Evolutionary conservation across 2,888 invertebrate genomes (phyloP).

Genomic region (Podotricha telesiphe): DNA sequence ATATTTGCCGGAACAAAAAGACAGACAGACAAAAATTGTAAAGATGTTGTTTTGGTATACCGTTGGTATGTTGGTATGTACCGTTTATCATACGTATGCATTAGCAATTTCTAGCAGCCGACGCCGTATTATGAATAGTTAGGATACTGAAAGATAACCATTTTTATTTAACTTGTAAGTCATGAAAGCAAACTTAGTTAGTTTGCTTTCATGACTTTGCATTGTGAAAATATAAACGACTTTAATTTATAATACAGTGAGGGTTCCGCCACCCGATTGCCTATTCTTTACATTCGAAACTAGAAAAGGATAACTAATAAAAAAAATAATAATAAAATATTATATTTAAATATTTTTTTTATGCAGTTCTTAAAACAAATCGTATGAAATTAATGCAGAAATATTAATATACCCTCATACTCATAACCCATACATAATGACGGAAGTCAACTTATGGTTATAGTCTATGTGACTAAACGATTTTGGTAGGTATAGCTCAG

Average conservation of each 20-base stretch:
- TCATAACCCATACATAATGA: background rate
- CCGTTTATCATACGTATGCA: too few relatives aligned
- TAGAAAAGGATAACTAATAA: too few relatives aligned
- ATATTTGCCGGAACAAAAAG: too few relatives aligned
- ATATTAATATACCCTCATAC: too few relatives aligned
- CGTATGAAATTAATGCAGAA: too few relatives aligned
- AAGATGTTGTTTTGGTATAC: too few relatives aligned
- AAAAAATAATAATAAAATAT: too few relatives aligned
- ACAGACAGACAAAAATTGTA: too few relatives aligned
- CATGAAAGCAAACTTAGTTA: too few relatives aligned
- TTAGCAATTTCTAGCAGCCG: background rate
- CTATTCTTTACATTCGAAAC: background rate
- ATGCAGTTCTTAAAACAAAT: too few relatives aligned
- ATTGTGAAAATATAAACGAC: background rate
- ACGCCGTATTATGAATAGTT: background rate
- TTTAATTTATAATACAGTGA: background rate
- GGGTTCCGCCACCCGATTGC: background rate
- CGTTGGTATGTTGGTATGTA: too few relatives aligned
- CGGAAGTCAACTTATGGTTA: background rate
- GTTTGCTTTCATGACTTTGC: background rate
- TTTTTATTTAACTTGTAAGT: background rate
- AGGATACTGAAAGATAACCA: conserved; percentile 4
- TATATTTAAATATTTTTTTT: too few relatives aligned
- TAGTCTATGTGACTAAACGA: conserved; percentile 8
- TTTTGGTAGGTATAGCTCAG: background rate